A percentile compares a stretch with the other conserved stretches of the same genome.
Evolutionary conservation across 2,888 invertebrate species (phyloP).

Genomic region (Ferdinandea cuprea): DNA sequence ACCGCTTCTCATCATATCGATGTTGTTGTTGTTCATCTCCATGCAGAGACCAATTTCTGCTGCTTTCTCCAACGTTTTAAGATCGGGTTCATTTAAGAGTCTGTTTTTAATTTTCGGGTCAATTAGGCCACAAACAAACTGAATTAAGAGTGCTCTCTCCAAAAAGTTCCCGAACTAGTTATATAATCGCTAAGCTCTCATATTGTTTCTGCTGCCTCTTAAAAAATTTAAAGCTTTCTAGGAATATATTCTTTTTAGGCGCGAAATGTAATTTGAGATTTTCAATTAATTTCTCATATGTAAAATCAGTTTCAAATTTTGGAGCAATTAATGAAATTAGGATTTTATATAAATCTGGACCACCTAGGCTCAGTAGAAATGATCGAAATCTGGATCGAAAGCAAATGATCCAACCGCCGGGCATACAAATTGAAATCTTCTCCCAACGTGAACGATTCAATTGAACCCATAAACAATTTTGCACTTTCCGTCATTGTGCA

Average conservation of each 20-base stretch:
- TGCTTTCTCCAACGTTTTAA: slow-evolving; percentile 2
- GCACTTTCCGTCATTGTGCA: background rate
- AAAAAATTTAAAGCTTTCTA: slow-evolving; percentile 10
- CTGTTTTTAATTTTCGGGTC: background rate
- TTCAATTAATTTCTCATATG: slow-evolving; percentile 12
- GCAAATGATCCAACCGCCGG: slow-evolving; percentile 10
- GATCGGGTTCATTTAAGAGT: background rate
- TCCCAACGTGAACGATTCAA: slow-evolving; percentile 16
- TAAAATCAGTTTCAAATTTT: slow-evolving; percentile 14
- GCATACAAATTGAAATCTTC: slow-evolving; percentile 32
- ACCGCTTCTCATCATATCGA: background rate
- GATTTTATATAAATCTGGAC: slow-evolving; percentile 21
- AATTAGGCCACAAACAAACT: background rate
- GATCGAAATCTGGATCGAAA: no score
- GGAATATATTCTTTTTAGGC: slow-evolving; percentile 11
- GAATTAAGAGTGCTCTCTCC: slow-evolving; percentile 3
- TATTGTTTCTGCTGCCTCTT: background rate
- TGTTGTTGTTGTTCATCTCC: slow-evolving; percentile 31
- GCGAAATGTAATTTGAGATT: slow-evolving; percentile 11
- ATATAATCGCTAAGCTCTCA: no score
- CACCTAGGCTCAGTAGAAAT: slow-evolving; percentile 10
- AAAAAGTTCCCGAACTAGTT: background rate
- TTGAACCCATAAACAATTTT: slow-evolving; percentile 7
- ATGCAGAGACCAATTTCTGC: slow-evolving; percentile 18
- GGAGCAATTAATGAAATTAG: slow-evolving; percentile 19